Base-by-base conservation (phyloP, 2,797 vertebrate species). In the Myoxocephalus aenaeus region DNA sequence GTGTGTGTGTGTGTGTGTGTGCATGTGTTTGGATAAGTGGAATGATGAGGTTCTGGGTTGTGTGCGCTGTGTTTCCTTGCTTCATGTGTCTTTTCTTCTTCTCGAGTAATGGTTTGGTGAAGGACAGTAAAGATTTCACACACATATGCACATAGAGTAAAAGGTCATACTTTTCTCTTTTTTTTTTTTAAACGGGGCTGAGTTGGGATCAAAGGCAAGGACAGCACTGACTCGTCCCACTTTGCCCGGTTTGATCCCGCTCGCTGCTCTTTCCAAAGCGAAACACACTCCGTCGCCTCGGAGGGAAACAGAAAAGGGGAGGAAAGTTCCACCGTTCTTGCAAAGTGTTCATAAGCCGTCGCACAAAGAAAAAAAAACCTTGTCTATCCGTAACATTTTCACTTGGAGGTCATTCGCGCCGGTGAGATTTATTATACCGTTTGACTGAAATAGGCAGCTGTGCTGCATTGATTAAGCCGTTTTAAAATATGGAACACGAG, bases 151-250 rank as follows among this genome's bases (percentile, higher is more conserved):
- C 65, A 65, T 80, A 83, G 58, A 89, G 64, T 73, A 77, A 73
- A 75, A 75, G 73, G 42, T 76, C 70, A 79, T n/a, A 11, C 58
- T n/a, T n/a, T n/a, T n/a, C n/a, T n/a, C 73, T 75, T 83, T 92
- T 86, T 25, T n/a, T 44, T 4, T 42, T 15, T 44, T 83, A 90
- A 89, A 89, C 56, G 3, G 53, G 63, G 75, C 70, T 66, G 81
- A 86, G 73, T 65, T 20, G 38, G 75, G 78, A 90, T 91, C 92
- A 92, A 89, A 92, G 66, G 50, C 81, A 81, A 85, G 85, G 83
- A 84, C 78, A 36, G 79, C 42, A 82, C 80, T 34, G 75, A 82
- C 78, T 83, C 80, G 80, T 86, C 67, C 72, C 81, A 77, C 85
- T 87, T 80, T 83, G 83, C 65, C 68, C n/a, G n/a, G 79, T 75